These are phyloP conservation scores for Platycheirus rosarum DNA, from an alignment of 2,888 invertebrate species.

Conservation along the genomic window DNA sequence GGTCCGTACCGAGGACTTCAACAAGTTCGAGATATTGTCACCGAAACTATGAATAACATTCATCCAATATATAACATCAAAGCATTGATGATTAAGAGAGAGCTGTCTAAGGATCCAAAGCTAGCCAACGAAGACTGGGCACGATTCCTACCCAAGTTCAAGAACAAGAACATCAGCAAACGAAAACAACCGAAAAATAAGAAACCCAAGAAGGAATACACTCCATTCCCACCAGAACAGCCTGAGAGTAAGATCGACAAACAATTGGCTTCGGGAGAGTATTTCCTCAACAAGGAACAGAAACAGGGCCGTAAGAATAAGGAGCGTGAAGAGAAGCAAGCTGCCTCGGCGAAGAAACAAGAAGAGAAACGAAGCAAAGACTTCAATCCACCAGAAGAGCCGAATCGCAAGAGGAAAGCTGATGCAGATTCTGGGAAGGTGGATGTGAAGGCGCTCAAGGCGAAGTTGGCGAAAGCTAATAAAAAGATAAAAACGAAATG, in stretches of 20 bases:
- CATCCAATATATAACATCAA: constrained; percentile 99
- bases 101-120: constrained; percentile 95
- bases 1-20: constrained; percentile 96
- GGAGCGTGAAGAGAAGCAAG: constrained; percentile 90
- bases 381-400: constrained; percentile 91
- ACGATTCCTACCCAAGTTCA: constrained; percentile 97
- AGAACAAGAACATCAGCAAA: constrained; percentile 93
- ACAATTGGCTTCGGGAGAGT: constrained; percentile 97
- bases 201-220: constrained; percentile 95
- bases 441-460: constrained; percentile 88
- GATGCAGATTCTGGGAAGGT: constrained; percentile 80
- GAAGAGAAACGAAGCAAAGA: constrained; percentile 91
- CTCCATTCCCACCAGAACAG: constrained; percentile 98
- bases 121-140: constrained; percentile 98
- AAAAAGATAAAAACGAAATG: constrained; percentile 80
- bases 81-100: constrained; percentile 98
- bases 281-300: constrained; percentile 95
- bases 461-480: constrained; percentile 88
- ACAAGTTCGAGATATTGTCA: constrained; percentile 93
- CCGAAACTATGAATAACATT: constrained; percentile 99
- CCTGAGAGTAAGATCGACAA: constrained; percentile 96
- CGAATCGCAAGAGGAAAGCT: constrained; percentile 75
- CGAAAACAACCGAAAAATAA: constrained; percentile 94
- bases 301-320: constrained; percentile 88
- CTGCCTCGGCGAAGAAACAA: constrained; percentile 87